Evolutionary conservation across 2,113 vertebrate genomes (phyloP), one percentile per base, ranked within the genome.

Genomic region (Channa argus): DNA sequence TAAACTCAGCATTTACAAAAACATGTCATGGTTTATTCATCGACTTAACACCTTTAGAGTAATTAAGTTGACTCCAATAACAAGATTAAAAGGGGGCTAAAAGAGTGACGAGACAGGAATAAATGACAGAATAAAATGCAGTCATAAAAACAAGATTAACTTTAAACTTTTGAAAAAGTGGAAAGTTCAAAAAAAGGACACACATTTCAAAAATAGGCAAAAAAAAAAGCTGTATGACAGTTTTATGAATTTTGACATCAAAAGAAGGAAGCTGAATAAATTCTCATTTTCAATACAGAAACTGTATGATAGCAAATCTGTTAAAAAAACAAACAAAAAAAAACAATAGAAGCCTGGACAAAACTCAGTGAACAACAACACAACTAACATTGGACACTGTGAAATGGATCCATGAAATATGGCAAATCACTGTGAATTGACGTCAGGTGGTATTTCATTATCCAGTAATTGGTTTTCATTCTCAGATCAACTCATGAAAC

Each of bases 11-110:
- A 59, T 67, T 73, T 72, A 65, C 63, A 84, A 71, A 86, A 90
- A 79, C 61, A 69, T 39, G 44, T 39, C 15, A 55, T 69, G 24
- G 24, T 84, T 82, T 72, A 84, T 84, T 82, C 76, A 77, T 80
- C 74, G 58, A 63, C 43, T 66, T 82, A 79, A 88, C 79, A 82
- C 33, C 62, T 36, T 12, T 2, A 8, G 39, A 12, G 39, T 38
- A 37, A 41, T 55, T 15, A 0, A 9, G 43, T 12, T 37, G 60
- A 64, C 33, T 37, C 37, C 3, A 51, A 8, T 5, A 43, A 33
- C 7, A 15, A 61, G n/a, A 63, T 44, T 3, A 63, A 67, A 67
- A 66, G 3, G 0, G n/a, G 12, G 38, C 34, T 5, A 62, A 8
- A 45, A 60, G 11, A 74, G 45, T 3, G 5, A 7, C 13, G 0